Evolutionary conservation across 2,113 vertebrate species (phyloP).

Genomic region (Nothocercus julius): DNA sequence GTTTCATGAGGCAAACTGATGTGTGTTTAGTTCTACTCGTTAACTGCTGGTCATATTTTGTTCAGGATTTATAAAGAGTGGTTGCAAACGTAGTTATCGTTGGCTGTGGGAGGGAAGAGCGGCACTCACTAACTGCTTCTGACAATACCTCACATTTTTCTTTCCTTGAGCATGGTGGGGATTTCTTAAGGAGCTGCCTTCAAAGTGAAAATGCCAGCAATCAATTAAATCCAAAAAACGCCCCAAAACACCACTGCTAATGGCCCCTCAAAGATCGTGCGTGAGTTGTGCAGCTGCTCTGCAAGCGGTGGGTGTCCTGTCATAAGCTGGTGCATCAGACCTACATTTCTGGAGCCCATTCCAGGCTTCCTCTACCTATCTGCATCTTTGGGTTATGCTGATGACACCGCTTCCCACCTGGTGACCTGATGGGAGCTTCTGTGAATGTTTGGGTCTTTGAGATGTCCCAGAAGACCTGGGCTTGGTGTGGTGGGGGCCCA

Average conservation of each 20-base stretch:
- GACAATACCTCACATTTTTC: not conserved
- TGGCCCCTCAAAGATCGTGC: not conserved
- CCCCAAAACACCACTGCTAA: not conserved
- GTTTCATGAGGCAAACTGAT: not conserved
- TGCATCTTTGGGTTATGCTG: not conserved
- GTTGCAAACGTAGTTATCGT: not conserved
- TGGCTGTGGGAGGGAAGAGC: not conserved
- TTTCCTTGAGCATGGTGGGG: not conserved
- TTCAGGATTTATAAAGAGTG: not conserved
- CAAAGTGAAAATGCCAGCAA: not conserved
- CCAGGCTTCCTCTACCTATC: not conserved
- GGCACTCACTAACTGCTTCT: not conserved
- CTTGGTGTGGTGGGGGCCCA: not conserved
- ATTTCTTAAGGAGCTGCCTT: not conserved
- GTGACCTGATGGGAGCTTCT: not conserved
- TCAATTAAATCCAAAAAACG: not conserved
- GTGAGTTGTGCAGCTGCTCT: not conserved
- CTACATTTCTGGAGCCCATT: not conserved
- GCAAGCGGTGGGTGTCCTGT: not conserved
- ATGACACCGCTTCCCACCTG: accelerated
- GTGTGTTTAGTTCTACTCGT: not conserved
- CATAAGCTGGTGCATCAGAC: accelerated
- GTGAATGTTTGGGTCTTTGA: not conserved
- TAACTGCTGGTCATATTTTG: not conserved
- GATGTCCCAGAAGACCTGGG: not conserved